phyloP scores from a whole-genome alignment of 2,888 invertebrate species.

The Melolontha melolontha region DNA sequence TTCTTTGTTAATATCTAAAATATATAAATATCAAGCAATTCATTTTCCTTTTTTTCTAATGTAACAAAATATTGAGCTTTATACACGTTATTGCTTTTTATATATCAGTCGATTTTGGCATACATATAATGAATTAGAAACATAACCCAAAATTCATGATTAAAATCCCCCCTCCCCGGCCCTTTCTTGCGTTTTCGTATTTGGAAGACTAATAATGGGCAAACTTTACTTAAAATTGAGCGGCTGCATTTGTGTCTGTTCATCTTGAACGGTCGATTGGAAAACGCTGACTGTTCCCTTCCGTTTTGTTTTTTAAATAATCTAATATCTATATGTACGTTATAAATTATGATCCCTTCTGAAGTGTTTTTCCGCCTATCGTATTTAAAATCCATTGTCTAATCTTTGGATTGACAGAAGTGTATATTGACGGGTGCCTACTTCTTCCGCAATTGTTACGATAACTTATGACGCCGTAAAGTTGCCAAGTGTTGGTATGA shows the following conservation, averaged over 20 bases:
- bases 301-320: constrained; percentile 16
- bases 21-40: too few species aligned
- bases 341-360: constrained; percentile 40
- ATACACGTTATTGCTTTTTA: constrained; percentile 7
- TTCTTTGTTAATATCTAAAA: constrained; percentile 1
- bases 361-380: constrained; percentile 56
- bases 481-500: constrained; percentile 68
- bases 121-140: constrained; percentile 1
- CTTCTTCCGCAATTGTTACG: constrained; percentile 72
- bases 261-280: constrained; percentile 1
- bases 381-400: constrained; percentile 65
- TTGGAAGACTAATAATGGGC: too few species aligned
- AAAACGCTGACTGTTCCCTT: background rate
- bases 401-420: constrained; percentile 62
- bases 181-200: too few species aligned
- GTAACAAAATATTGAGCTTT: constrained; percentile 22
- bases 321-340: constrained; percentile 36
- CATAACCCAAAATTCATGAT: background rate
- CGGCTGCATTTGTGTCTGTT: constrained; percentile 1
- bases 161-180: too few species aligned
- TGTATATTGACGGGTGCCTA: constrained; percentile 71
- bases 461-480: constrained; percentile 72
- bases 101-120: constrained; percentile 25
- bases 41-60: too few species aligned
- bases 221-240: too few species aligned